phyloP scores from a whole-genome alignment of 1,140 invertebrate species.

The Cherax quadricarinatus region DNA sequence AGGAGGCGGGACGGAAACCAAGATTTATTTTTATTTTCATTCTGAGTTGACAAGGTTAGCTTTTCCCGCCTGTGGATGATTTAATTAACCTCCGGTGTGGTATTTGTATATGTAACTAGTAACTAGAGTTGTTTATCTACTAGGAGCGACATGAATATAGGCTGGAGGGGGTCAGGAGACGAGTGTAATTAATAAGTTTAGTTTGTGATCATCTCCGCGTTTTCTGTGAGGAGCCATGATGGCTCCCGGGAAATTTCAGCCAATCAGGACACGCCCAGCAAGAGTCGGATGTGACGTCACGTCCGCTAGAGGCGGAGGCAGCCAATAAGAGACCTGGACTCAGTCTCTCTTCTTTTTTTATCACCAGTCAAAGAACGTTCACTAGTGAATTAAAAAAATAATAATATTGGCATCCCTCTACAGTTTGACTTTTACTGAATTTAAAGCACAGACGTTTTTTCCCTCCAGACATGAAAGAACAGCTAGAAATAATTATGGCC shows the following conservation, averaged over 20 bases:
- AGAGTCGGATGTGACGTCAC: slow-evolving; percentile 27
- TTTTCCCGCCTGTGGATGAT: too few species aligned
- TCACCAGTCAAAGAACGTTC: not conserved
- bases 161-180: not conserved
- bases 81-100: too few species aligned
- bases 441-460: slow-evolving; percentile 25
- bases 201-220: slow-evolving; percentile 15
- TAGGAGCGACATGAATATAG: not conserved
- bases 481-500: slow-evolving; percentile 36
- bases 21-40: slow-evolving; percentile 17
- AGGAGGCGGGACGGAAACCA: slow-evolving; percentile 16
- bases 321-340: slow-evolving; percentile 59
- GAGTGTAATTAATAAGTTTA: not conserved
- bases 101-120: not conserved
- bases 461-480: slow-evolving; percentile 20
- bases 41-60: not conserved
- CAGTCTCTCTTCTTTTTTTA: slow-evolving; percentile 19
- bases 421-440: slow-evolving; percentile 19
- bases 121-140: slow-evolving; percentile 9
- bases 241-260: slow-evolving; percentile 33
- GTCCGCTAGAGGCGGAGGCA: slow-evolving; percentile 39
- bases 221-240: slow-evolving; percentile 1
- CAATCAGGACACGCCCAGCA: slow-evolving; percentile 58
- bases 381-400: slow-evolving; percentile 20
- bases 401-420: slow-evolving; percentile 19